These are phyloP conservation scores for Cylloceria caligata DNA, from an alignment of 2,888 invertebrate genomes.

Conservation along the genomic window DNA sequence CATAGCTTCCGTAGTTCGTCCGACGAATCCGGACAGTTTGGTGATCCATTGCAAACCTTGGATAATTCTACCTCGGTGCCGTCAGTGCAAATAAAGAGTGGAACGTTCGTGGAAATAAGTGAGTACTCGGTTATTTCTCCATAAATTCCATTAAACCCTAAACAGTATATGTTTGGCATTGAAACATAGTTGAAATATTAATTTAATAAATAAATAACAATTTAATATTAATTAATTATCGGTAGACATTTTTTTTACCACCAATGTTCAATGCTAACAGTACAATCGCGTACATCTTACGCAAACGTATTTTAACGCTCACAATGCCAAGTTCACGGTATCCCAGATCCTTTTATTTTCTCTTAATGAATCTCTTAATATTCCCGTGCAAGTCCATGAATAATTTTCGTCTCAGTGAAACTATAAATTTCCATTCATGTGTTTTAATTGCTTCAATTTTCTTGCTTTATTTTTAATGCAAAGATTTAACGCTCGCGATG, in stretches of 20 bases:
- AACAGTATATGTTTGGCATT: neutral
- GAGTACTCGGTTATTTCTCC: neutral
- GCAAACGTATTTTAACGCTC: neutral
- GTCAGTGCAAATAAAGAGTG: slow-evolving; percentile 74
- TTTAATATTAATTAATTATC: neutral
- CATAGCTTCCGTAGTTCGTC: slow-evolving; percentile 86
- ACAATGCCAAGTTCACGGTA: neutral
- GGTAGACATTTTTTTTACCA: slow-evolving; percentile 33
- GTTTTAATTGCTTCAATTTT: neutral
- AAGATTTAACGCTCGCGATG: too few species aligned
- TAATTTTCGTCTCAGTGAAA: slow-evolving; percentile 29
- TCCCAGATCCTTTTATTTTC: slow-evolving; percentile 14
- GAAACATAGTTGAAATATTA: neutral
- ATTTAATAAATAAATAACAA: neutral
- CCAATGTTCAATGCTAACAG: slow-evolving; percentile 29
- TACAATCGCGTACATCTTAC: slow-evolving; percentile 47
- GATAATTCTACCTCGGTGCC: slow-evolving; percentile 82
- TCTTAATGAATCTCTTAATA: slow-evolving; percentile 36
- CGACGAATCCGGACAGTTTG: slow-evolving; percentile 87
- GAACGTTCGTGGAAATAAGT: neutral
- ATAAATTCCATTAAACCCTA: slow-evolving; percentile 23
- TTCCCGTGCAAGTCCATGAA: slow-evolving; percentile 39
- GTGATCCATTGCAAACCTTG: slow-evolving; percentile 86
- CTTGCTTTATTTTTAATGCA: neutral
- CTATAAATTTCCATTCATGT: slow-evolving; percentile 19